A percentile compares a stretch with the other conserved stretches of the same genome.
phyloP scores from a whole-genome alignment of 2,113 vertebrate species.

The Pluvianellus socialis region DNA sequence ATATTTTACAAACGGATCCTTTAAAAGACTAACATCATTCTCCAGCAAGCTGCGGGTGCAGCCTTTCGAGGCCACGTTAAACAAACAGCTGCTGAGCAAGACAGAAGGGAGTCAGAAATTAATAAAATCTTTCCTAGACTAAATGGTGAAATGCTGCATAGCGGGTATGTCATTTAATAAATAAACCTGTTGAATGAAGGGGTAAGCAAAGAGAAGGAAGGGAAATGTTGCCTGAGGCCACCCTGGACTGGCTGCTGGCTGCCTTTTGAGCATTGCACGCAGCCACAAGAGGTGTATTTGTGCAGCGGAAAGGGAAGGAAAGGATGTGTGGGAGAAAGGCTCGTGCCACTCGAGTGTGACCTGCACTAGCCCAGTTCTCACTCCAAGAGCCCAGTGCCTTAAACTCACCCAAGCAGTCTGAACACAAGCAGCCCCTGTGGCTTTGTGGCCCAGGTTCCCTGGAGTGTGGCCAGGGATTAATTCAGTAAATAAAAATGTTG shows the following conservation, averaged over 20 bases:
- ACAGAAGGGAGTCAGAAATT: neutral
- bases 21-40: neutral
- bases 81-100: neutral
- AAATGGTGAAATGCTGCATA: neutral
- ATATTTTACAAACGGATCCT: neutral
- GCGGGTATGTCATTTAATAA: neutral
- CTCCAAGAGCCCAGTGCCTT: neutral
- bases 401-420: neutral
- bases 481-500: neutral
- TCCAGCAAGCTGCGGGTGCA: neutral
- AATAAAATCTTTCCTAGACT: neutral
- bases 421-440: neutral
- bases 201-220: neutral
- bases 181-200: conserved; percentile 13
- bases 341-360: accelerated
- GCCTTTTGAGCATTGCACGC: neutral
- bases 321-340: neutral
- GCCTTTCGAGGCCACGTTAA: neutral
- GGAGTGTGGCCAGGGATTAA: neutral
- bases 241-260: neutral
- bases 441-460: neutral
- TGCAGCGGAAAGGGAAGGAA: neutral
- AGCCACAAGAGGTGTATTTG: neutral
- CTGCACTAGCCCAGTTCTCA: neutral
- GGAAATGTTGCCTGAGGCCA: neutral